These are phyloP conservation scores for Radopholus similis DNA, from an alignment of 1,140 invertebrate genomes.

Conservation along the genomic window DNA sequence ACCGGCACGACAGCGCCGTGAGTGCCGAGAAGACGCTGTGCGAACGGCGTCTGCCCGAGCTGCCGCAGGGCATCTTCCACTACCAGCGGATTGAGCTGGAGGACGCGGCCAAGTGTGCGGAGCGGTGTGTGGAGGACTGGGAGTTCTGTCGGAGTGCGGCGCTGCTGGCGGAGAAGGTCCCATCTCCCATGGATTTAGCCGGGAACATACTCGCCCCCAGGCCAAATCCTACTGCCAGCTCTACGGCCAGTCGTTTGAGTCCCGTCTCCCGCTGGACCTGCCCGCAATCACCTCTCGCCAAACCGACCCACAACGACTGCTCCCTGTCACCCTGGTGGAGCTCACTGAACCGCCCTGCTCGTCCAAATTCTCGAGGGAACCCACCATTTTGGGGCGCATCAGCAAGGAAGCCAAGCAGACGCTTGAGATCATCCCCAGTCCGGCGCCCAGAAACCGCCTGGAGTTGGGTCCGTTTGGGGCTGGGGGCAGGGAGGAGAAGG, in stretches of 20 bases:
- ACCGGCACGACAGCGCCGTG: no score
- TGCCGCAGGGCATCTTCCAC: not conserved
- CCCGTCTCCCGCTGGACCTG: not conserved
- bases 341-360: conserved; percentile 3
- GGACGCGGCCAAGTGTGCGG: not conserved
- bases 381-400: not conserved
- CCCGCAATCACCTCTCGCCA: not conserved
- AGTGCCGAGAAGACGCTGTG: conserved; percentile 11
- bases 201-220: not conserved
- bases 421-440: not conserved
- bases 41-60: not conserved
- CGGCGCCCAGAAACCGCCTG: not conserved
- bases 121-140: conserved; percentile 17
- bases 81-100: conserved; percentile 16
- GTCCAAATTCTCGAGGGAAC: not conserved
- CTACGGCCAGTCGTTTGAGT: not conserved
- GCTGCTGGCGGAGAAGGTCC: not conserved
- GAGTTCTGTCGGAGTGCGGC: conserved; percentile 14
- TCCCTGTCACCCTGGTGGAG: not conserved
- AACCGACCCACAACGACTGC: not conserved
- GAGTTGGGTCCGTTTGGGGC: not conserved
- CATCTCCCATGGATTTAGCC: not conserved
- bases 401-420: not conserved
- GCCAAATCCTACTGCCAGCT: conserved; percentile 9
- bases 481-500: not conserved